These are phyloP conservation scores for Pelecanoides urinatrix DNA, from an alignment of 2,113 vertebrate genomes.

Conservation along the genomic window DNA sequence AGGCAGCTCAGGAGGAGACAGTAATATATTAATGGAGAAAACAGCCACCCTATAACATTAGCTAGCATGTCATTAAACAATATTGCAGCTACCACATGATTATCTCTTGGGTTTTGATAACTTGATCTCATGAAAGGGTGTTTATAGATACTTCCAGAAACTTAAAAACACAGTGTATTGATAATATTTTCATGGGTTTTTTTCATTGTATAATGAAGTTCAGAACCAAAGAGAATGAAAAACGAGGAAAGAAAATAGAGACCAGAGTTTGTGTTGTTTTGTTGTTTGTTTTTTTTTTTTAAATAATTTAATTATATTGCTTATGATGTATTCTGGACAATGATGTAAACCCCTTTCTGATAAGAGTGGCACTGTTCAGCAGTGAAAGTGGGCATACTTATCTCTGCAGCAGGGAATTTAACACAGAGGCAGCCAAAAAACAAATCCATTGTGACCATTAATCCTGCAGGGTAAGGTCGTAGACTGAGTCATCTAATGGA, in stretches of 20 bases:
- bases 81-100: neutral
- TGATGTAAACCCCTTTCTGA: neutral
- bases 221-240: neutral
- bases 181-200: neutral
- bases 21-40: neutral
- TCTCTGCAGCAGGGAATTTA: neutral
- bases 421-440: neutral
- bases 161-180: neutral
- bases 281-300: neutral
- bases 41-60: neutral
- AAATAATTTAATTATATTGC: neutral
- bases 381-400: neutral
- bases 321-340: neutral
- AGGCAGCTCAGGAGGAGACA: neutral
- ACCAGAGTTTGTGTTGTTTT: neutral
- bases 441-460: conserved; percentile 3
- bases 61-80: neutral
- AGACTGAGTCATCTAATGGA: neutral
- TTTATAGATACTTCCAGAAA: neutral
- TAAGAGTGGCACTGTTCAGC: neutral
- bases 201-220: neutral
- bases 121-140: neutral
- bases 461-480: neutral
- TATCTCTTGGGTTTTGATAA: neutral
- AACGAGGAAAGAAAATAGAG: neutral